Evolutionary conservation across 2,113 vertebrate genomes (phyloP), one percentile per base, ranked within the genome.

Genomic region (Bos javanicus): DNA sequence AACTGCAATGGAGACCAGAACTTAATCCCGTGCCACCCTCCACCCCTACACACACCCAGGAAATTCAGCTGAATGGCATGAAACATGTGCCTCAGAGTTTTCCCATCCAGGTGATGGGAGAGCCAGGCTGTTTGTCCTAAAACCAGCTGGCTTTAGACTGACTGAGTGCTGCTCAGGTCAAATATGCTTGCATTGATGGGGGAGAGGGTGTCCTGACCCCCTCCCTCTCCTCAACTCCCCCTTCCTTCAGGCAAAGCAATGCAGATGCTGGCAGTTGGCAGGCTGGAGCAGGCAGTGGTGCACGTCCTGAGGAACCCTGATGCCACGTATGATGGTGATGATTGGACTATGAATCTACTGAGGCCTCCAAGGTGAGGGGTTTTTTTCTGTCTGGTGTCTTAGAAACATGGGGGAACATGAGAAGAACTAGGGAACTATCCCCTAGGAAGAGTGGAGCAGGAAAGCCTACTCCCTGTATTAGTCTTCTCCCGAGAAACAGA

Each of bases 41-140:
- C 14, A 26, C 15, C 15, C 3, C 33, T 15, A 16, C 30, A 64
- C 15, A 67, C 64, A 36, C 64, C 39, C 13, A n/a, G 13, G 85
- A 30, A 26, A 46, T 6, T 14, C 90, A 33, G 10, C 30, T 13
- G 12, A 82, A 23, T 0, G 0, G 8, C 3, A 7, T 67, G 12
- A 67, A 74, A 28, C 23, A 3, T 2, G 0, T 36, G 76, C 23
- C 60, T 33, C 57, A 2, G 19, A 8, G 76, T 56, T 36, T 81
- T 36, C 23, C 54, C 84, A 8, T 8, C 6, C 36, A 60, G 23
- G 46, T 9, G 2, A 1, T 0, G 1, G 16, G 28, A 4, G 0
- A 8, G 23, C 12, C 1, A 10, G 1, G 16, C 25, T 30, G 13
- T 13, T 26, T 28, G 52, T 21, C 74, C 48, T 71, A 36, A 71